Conservation (phyloP, 2,113 vertebrate genomes). For the Callionymus lyra region DNA sequence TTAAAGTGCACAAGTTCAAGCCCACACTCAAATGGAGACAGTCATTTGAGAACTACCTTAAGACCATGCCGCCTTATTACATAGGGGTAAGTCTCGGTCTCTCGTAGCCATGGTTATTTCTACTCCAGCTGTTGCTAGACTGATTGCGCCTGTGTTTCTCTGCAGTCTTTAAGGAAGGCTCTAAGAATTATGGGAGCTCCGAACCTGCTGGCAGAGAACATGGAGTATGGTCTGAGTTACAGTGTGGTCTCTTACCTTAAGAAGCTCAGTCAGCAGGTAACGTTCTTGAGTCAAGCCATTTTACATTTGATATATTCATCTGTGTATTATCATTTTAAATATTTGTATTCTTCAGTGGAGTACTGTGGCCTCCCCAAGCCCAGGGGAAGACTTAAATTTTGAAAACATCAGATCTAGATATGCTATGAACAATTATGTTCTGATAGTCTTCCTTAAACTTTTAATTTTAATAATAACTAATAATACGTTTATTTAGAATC, state of each 20-base stretch:
- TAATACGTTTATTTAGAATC: too few relatives aligned
- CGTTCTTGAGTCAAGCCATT: too few relatives aligned
- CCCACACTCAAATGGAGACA: slow-evolving; percentile 92
- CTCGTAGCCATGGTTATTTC: neutral
- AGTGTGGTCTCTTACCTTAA: slow-evolving; percentile 97
- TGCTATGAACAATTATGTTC: too few relatives aligned
- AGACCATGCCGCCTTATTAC: slow-evolving; percentile 96
- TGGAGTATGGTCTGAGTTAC: slow-evolving; percentile 96
- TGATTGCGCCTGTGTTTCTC: neutral
- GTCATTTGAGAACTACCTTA: slow-evolving; percentile 95
- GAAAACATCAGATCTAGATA: too few relatives aligned
- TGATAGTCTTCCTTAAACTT: too few relatives aligned
- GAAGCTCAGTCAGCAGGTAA: slow-evolving; percentile 95
- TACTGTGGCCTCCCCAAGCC: too few relatives aligned
- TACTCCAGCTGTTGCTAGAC: neutral
- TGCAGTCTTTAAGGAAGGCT: slow-evolving; percentile 88
- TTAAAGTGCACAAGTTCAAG: slow-evolving; percentile 97
- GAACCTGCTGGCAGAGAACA: slow-evolving; percentile 90
- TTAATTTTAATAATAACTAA: too few relatives aligned
- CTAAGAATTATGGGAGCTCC: slow-evolving; percentile 95
- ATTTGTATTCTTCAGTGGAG: too few relatives aligned
- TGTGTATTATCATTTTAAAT: neutral
- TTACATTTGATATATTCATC: neutral
- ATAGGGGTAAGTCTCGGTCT: slow-evolving; percentile 75
- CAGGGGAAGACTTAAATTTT: too few relatives aligned